Conservation (phyloP, 2,888 invertebrate genomes). For the Thereva unica region DNA sequence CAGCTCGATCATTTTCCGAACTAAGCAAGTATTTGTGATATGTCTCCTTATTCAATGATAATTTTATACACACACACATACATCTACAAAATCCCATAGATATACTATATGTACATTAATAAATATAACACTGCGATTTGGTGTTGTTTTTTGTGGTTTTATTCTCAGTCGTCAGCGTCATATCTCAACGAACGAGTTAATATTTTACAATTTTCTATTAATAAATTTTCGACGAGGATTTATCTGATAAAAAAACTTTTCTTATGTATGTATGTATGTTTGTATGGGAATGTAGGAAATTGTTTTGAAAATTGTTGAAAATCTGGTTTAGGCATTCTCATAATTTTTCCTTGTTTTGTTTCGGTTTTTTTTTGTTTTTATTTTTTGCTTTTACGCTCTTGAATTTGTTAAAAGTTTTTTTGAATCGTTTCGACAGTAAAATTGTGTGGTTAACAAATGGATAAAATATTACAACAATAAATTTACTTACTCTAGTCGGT, state of each 20-base stretch:
- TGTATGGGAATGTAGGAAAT: too few relatives aligned
- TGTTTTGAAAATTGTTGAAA: too few relatives aligned
- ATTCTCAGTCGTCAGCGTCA: constrained; percentile 47
- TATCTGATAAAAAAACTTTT: constrained; percentile 13
- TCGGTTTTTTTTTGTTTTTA: too few relatives aligned
- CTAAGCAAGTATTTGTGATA: not conserved
- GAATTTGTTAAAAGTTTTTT: too few relatives aligned
- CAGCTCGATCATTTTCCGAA: constrained; percentile 28
- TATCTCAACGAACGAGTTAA: constrained; percentile 56
- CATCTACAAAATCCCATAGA: not conserved
- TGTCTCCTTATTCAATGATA: constrained; percentile 15
- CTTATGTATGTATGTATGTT: too few relatives aligned
- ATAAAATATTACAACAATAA: too few relatives aligned
- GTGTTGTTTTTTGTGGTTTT: not conserved
- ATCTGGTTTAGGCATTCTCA: too few relatives aligned
- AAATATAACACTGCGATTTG: not conserved
- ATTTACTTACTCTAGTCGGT: too few relatives aligned
- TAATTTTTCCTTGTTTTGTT: too few relatives aligned
- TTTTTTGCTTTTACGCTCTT: too few relatives aligned
- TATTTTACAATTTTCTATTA: constrained; percentile 59
- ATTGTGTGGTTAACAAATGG: too few relatives aligned
- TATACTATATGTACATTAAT: not conserved
- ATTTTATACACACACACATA: not conserved
- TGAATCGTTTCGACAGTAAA: too few relatives aligned
- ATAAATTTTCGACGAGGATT: constrained; percentile 50